Conservation (phyloP, 2,797 vertebrate genomes). For the Carcharodon carcharias region DNA sequence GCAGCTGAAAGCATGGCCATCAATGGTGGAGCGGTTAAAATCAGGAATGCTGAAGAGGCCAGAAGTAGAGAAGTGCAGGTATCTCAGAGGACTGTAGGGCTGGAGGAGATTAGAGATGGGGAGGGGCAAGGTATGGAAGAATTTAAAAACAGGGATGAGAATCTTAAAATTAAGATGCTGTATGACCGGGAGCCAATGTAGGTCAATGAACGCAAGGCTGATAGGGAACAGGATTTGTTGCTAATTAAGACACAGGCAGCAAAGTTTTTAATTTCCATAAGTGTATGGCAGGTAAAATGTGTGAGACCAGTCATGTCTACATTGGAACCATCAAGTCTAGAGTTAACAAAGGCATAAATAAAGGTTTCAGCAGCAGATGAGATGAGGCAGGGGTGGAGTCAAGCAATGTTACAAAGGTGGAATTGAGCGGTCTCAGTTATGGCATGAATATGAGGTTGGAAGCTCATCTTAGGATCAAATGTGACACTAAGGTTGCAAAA, state of each 20-base stretch:
- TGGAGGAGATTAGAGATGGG: background rate
- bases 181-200: background rate
- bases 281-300: background rate
- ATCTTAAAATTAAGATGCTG: background rate
- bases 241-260: background rate
- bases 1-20: background rate
- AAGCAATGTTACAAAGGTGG: background rate
- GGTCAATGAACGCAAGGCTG: background rate
- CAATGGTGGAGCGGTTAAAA: background rate
- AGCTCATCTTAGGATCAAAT: background rate
- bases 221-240: background rate
- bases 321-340: background rate
- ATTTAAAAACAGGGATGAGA: background rate
- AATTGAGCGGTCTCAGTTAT: background rate
- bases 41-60: background rate
- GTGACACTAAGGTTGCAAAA: background rate
- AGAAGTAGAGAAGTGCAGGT: background rate
- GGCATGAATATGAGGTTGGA: background rate
- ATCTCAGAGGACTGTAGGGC: background rate
- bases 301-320: background rate
- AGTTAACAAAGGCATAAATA: background rate
- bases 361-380: background rate
- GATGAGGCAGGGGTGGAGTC: background rate
- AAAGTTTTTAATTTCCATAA: background rate
- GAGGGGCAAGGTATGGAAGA: background rate